These are phyloP conservation scores for Oscheius sp. DNA, from an alignment of 2,888 invertebrate species.

Conservation along the genomic window DNA sequence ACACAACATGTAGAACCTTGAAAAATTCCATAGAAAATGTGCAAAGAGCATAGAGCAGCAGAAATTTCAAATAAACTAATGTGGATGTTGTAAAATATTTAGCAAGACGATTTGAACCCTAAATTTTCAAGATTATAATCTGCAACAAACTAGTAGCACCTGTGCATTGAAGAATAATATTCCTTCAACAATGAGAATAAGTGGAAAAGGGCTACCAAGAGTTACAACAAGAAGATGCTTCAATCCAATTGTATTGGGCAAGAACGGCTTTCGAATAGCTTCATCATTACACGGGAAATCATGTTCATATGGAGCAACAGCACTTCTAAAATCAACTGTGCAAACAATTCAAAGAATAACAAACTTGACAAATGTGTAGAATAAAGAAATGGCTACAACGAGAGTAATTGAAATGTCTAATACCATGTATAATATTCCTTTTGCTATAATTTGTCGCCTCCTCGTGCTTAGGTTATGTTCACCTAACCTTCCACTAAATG, in stretches of 20 bases:
- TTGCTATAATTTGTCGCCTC: conserved; percentile 23
- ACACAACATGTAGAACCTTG: conserved; percentile 73
- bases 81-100: conserved; percentile 61
- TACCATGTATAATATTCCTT: conserved; percentile 50
- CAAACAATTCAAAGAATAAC: conserved; percentile 8
- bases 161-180: conserved; percentile 45
- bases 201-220: conserved; percentile 60
- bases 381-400: conserved; percentile 47
- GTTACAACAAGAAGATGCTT: conserved; percentile 64
- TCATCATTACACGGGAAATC: conserved; percentile 96
- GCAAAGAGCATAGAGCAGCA: conserved; percentile 57
- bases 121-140: neutral
- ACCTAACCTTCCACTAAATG: conserved; percentile 55
- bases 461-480: conserved; percentile 30
- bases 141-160: neutral
- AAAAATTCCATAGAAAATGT: conserved; percentile 59
- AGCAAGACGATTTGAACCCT: conserved; percentile 53
- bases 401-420: conserved; percentile 58
- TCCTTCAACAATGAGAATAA: conserved; percentile 55
- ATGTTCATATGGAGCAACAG: conserved; percentile 74
- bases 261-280: conserved; percentile 87
- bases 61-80: conserved; percentile 65
- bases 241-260: conserved; percentile 74
- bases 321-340: conserved; percentile 41
- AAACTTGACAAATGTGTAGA: conserved; percentile 55